These are phyloP conservation scores for Amazona guildingii DNA, from an alignment of 2,113 vertebrate genomes.

Conservation along the genomic window DNA sequence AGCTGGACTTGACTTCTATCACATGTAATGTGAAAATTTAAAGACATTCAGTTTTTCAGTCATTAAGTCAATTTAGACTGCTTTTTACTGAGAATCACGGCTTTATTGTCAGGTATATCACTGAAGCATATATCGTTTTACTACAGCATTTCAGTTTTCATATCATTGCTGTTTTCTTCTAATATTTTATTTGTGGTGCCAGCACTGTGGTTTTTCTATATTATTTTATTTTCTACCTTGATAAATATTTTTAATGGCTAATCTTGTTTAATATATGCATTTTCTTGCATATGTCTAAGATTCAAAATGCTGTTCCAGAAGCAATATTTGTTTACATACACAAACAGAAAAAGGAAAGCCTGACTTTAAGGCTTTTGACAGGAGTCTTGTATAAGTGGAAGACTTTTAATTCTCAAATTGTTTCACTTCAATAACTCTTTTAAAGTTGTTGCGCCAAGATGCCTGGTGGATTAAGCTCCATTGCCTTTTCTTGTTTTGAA, in stretches of 20 bases:
- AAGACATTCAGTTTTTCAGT: neutral
- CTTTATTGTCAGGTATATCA: neutral
- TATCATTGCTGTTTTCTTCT: constrained; percentile 19
- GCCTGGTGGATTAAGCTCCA: constrained; percentile 99
- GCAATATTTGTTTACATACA: constrained; percentile 64
- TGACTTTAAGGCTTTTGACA: constrained; percentile 94
- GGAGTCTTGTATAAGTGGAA: constrained; percentile 98
- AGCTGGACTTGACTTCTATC: neutral
- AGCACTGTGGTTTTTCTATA: constrained; percentile 31
- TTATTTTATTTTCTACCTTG: constrained; percentile 58
- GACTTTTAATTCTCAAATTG: constrained; percentile 99
- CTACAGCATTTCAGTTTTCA: constrained; percentile 24
- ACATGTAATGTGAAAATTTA: neutral
- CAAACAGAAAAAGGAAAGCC: constrained; percentile 77
- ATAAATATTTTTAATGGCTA: constrained; percentile 57
- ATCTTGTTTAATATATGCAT: constrained; percentile 52
- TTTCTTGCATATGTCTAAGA: constrained; percentile 44
- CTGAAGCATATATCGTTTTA: neutral
- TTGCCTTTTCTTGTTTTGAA: constrained; percentile 99
- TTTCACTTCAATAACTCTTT: constrained; percentile 99
- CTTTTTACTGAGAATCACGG: neutral
- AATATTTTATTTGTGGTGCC: constrained; percentile 19
- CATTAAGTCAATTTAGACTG: neutral
- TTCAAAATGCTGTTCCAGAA: constrained; percentile 71
- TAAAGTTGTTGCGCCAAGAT: constrained; percentile 99